Conservation (phyloP, 2,113 vertebrate species). For the Fulica atra region DNA sequence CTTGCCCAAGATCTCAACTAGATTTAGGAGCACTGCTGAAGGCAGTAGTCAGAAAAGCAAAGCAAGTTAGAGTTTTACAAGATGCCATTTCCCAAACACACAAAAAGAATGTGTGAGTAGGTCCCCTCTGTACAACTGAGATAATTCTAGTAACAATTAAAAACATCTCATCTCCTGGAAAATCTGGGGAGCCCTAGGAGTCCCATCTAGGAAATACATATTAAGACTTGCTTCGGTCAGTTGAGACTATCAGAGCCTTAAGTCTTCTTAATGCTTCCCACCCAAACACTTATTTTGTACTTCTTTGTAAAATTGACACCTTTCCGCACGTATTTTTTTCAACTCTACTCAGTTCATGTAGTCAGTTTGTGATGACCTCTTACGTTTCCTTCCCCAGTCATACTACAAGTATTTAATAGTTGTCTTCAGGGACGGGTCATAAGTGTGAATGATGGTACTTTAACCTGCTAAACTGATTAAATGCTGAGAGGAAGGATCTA, state of each 20-base stretch:
- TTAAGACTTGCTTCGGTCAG: neutral
- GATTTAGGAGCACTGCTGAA: neutral
- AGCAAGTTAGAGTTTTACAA: neutral
- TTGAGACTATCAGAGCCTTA: neutral
- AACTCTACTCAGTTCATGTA: neutral
- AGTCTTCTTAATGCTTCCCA: neutral
- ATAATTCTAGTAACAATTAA: neutral
- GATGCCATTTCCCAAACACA: neutral
- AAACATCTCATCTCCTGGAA: neutral
- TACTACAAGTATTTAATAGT: neutral
- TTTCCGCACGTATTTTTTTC: neutral
- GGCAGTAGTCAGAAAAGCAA: neutral
- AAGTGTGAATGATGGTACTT: neutral
- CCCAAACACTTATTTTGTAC: neutral
- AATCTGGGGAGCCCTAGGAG: neutral
- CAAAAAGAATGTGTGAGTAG: neutral
- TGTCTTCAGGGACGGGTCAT: neutral
- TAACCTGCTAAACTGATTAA: slow-evolving; percentile 36
- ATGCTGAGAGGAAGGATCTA: neutral
- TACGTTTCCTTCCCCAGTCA: neutral
- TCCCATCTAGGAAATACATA: neutral
- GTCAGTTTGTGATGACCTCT: neutral
- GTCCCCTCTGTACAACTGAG: neutral
- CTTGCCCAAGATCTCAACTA: neutral
- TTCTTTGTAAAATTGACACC: neutral